These are phyloP conservation scores for Maniola jurtina DNA, from an alignment of 1,140 invertebrate species.

Conservation along the genomic window DNA sequence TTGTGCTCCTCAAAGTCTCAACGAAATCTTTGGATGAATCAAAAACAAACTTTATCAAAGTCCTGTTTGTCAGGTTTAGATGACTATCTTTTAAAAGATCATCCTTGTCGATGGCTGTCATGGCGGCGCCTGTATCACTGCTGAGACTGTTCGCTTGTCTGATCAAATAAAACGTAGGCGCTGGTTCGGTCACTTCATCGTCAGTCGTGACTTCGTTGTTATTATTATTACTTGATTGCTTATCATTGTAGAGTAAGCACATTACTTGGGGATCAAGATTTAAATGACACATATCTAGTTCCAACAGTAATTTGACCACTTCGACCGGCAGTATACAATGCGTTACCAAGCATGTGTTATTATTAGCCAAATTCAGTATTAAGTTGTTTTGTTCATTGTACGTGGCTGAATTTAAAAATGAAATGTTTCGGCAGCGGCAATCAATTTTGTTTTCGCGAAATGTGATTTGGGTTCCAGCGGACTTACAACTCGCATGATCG, in stretches of 20 bases:
- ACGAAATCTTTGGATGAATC: slow-evolving; percentile 69
- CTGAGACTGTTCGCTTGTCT: slow-evolving; percentile 57
- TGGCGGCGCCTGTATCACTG: slow-evolving; percentile 55
- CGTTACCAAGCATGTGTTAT: slow-evolving; percentile 69
- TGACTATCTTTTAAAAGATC: slow-evolving; percentile 60
- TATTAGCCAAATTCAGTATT: slow-evolving; percentile 59
- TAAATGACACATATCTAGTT: slow-evolving; percentile 70
- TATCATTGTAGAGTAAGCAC: slow-evolving; percentile 72
- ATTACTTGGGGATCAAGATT: slow-evolving; percentile 65
- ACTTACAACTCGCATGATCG: slow-evolving; percentile 69
- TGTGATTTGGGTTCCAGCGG: slow-evolving; percentile 52
- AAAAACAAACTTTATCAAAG: slow-evolving; percentile 65
- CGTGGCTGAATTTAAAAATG: slow-evolving; percentile 53
- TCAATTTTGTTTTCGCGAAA: slow-evolving; percentile 68
- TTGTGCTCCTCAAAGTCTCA: slow-evolving; percentile 62
- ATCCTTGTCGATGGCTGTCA: slow-evolving; percentile 67
- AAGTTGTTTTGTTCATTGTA: slow-evolving; percentile 56
- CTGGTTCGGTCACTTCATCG: slow-evolving; percentile 63
- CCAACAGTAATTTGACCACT: slow-evolving; percentile 61
- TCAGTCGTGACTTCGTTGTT: slow-evolving; percentile 54
- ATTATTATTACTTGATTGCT: slow-evolving; percentile 42
- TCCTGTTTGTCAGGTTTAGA: slow-evolving; percentile 69
- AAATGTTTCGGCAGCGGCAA: slow-evolving; percentile 73
- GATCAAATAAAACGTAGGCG: slow-evolving; percentile 72
- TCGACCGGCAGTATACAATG: slow-evolving; percentile 70